Conservation (phyloP, 2,888 invertebrate species). For the Dysmachus trigonus region DNA sequence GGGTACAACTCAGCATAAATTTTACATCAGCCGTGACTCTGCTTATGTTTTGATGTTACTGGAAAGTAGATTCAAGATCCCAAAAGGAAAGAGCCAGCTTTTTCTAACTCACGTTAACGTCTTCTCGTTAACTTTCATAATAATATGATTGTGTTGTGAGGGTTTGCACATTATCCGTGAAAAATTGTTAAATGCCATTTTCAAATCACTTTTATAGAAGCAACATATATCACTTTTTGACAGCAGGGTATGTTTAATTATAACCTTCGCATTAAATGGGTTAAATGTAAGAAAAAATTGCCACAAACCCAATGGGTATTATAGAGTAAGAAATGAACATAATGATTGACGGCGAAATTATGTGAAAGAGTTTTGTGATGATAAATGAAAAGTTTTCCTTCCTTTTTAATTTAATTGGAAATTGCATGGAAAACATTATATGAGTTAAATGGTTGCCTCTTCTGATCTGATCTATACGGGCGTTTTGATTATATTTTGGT, state of each 20-base stretch:
- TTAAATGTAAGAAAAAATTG: background rate
- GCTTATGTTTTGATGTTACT: background rate
- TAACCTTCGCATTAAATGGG: background rate
- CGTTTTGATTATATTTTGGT: too few relatives aligned
- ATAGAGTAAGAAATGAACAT: background rate
- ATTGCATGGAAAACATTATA: background rate
- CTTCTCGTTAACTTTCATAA: background rate
- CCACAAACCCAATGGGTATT: background rate
- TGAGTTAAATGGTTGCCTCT: too few relatives aligned
- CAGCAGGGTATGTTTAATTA: background rate
- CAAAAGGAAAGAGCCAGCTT: background rate
- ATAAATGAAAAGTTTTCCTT: background rate
- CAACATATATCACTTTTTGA: background rate
- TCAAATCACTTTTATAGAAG: background rate
- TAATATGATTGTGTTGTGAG: background rate
- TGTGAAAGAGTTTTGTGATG: background rate
- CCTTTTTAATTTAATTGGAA: background rate
- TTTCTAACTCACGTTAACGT: background rate
- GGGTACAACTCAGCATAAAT: background rate
- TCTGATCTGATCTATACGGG: too few relatives aligned
- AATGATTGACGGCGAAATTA: background rate
- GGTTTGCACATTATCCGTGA: background rate
- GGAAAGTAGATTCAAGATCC: background rate
- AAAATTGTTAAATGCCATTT: background rate
- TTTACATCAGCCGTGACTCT: background rate